Conservation (phyloP, 2,113 vertebrate genomes). For the Lutjanus erythropterus region DNA sequence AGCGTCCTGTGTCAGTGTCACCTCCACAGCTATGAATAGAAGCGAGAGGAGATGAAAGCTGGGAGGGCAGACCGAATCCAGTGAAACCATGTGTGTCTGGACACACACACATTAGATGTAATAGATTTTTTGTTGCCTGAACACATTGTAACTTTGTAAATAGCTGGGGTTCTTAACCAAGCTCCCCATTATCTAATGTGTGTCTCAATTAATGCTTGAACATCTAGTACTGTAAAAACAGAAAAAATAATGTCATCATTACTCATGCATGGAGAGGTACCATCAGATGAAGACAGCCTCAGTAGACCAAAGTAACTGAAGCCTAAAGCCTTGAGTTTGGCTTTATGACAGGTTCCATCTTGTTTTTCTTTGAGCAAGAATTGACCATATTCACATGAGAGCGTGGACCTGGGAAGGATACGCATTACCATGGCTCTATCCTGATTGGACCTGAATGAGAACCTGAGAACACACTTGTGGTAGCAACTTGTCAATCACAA, state of each 20-base stretch:
- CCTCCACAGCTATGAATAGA: conserved; percentile 70
- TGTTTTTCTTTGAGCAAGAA: too few species aligned
- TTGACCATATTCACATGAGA: too few species aligned
- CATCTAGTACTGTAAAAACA: background rate
- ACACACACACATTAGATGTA: background rate
- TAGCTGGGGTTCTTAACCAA: background rate
- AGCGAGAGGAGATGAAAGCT: conserved; percentile 43
- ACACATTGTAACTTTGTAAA: background rate
- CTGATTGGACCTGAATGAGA: too few species aligned
- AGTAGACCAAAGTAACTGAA: too few species aligned
- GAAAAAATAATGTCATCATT: background rate
- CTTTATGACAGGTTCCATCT: too few species aligned
- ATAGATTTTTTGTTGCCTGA: background rate
- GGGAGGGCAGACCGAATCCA: conserved; percentile 13
- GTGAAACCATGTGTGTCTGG: background rate
- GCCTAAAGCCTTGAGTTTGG: too few species aligned
- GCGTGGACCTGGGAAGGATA: too few species aligned
- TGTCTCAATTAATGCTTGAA: background rate
- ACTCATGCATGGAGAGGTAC: background rate
- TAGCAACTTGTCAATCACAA: too few species aligned
- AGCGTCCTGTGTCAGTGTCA: conserved; percentile 65
- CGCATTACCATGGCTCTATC: too few species aligned
- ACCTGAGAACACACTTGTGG: too few species aligned
- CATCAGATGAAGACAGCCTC: background rate
- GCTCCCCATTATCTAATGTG: background rate